phyloP scores from a whole-genome alignment of 1,140 invertebrate species.

The Pseudomyrmex sp. region DNA sequence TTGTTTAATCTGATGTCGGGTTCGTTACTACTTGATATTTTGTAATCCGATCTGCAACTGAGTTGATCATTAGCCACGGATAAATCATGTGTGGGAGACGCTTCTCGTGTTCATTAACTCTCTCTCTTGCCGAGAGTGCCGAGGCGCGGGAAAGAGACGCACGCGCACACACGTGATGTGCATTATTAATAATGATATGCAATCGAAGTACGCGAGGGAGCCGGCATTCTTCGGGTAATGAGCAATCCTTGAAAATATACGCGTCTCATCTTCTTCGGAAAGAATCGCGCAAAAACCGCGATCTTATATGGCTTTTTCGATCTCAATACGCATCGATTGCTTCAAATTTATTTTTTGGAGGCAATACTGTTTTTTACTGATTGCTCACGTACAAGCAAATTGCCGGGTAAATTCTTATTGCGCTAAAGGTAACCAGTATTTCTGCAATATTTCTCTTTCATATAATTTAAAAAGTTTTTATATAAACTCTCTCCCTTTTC shows the following conservation, averaged over 20 bases:
- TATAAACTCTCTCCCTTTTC: not conserved
- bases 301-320: not conserved
- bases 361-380: not conserved
- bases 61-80: not conserved
- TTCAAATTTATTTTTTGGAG: not conserved
- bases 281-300: not conserved
- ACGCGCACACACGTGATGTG: conserved; percentile 33
- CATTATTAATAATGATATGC: conserved; percentile 64
- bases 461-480: not conserved
- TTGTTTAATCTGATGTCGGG: not conserved
- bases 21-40: not conserved
- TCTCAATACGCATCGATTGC: not conserved
- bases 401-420: not conserved
- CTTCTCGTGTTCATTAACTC: conserved; percentile 26
- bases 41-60: not conserved
- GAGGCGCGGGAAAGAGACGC: conserved; percentile 10
- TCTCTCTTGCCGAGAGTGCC: conserved; percentile 1
- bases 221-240: conserved; percentile 66
- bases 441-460: not conserved
- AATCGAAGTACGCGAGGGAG: conserved; percentile 66
- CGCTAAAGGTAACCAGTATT: not conserved
- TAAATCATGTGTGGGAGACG: conserved; percentile 17
- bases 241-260: conserved; percentile 66
- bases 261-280: not conserved
- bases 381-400: conserved; percentile 29